phyloP scores from a whole-genome alignment of 2,888 invertebrate species.

The Callimorpha dominula region DNA sequence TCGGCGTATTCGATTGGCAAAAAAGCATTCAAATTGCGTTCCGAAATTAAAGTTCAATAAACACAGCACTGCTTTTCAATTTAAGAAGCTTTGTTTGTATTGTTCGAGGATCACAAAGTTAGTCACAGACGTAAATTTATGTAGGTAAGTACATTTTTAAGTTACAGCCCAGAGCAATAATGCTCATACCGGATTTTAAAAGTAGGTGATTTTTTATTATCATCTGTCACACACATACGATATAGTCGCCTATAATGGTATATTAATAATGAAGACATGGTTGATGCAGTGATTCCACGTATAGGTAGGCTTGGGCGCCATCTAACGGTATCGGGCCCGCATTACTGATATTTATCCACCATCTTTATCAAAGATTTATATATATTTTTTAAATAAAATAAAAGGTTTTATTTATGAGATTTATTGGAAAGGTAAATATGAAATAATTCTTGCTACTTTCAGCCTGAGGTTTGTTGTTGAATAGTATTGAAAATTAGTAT shows the following conservation, averaged over 20 bases:
- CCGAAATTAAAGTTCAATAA: conserved; percentile 36
- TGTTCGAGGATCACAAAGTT: conserved; percentile 14
- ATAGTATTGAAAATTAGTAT: conserved; percentile 9
- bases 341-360: conserved; percentile 40
- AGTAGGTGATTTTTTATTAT: conserved; percentile 21
- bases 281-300: conserved; percentile 47
- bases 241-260: conserved; percentile 28
- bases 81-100: conserved; percentile 14
- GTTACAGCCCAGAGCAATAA: neutral
- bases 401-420: neutral
- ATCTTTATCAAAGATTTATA: conserved; percentile 22
- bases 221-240: conserved; percentile 12
- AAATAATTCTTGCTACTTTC: conserved; percentile 2
- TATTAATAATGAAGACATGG: conserved; percentile 36
- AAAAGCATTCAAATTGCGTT: conserved; percentile 29
- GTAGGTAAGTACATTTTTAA: neutral
- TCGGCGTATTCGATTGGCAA: conserved; percentile 31
- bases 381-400: conserved; percentile 24
- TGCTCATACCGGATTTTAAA: conserved; percentile 21
- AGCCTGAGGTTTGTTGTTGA: conserved; percentile 5
- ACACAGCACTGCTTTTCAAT: conserved; percentile 30
- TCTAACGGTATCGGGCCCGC: conserved; percentile 49
- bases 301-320: conserved; percentile 34
- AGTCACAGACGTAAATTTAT: conserved; percentile 12
- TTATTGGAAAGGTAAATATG: neutral